These are phyloP conservation scores for Nephrotoma flavescens DNA, from an alignment of 2,888 invertebrate genomes.

Conservation along the genomic window DNA sequence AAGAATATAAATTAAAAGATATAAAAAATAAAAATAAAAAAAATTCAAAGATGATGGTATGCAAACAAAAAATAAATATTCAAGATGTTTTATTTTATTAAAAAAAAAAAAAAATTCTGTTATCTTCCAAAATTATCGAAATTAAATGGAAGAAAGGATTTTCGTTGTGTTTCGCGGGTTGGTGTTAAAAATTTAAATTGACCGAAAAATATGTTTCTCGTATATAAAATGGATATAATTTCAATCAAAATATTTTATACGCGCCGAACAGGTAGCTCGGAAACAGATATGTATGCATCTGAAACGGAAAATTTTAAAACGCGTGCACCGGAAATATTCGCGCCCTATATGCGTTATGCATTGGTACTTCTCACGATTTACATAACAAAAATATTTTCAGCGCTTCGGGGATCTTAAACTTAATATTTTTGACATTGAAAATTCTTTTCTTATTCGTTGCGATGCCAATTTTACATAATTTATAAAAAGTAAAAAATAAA, in stretches of 20 bases:
- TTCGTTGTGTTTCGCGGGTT: neutral
- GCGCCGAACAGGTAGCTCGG: neutral
- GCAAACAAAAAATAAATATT: slow-evolving; percentile 1
- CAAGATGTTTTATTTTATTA: neutral
- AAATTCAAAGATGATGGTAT: slow-evolving; percentile 1
- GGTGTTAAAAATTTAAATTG: neutral
- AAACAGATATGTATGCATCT: neutral
- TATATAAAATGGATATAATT: neutral
- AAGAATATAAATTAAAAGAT: slow-evolving; percentile 1
- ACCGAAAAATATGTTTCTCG: neutral
- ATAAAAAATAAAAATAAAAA: neutral
- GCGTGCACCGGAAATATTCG: neutral
- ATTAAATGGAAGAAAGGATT: neutral
- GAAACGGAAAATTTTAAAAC: neutral
- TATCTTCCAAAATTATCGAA: neutral
- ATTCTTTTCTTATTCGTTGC: neutral
- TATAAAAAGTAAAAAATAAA: neutral
- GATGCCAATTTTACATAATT: neutral
- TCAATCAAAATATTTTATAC: neutral
- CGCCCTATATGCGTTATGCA: neutral
- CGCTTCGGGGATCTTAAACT: neutral
- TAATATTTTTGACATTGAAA: neutral
- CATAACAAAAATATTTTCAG: neutral
- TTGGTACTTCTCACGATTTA: neutral
- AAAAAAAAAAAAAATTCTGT: neutral